Evolutionary conservation across 30 jellyfish, hydroid and myxozoan species (phyloP), one percentile per base, ranked within the genome.

Genomic region (Aurelia aurita): DNA sequence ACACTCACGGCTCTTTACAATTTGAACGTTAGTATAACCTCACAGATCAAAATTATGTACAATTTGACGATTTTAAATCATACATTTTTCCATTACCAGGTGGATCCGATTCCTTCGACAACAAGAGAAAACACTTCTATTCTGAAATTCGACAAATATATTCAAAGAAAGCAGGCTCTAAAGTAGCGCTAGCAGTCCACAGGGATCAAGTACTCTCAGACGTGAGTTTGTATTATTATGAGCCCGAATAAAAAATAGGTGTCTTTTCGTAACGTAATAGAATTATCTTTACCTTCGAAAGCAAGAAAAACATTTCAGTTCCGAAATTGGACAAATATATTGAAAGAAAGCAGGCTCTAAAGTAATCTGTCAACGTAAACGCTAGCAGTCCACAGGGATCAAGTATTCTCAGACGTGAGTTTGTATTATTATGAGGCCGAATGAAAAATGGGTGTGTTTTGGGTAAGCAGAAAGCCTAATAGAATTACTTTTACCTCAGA

Each of bases 91-190:
- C 51, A 39, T 77, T 27, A 11, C 20, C 39, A 92, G 98, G 98
- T 29, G 99, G 99, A 20, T 86, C 94, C 22, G 95, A 85, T 22
- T 25, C 89, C 16, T 95, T 95, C 69, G 97, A 95, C 39, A 86
- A 81, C 87, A 95, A 95, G 79, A 77, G 88, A 32, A 60, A 53
- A n/a, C 82, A 83, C 35, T 86, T 95, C 80, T 84, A 95, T 53
- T 43, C 93, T 6, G 96, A 79, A 59, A 64, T 95, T 66, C 65
- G 74, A 65, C 80, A 76, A 18, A 18, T 53, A 21, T 84, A 84
- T 66, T 23, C 69, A 5, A 60, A 53, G 22, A 86, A 77, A 43
- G 45, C 97, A 21, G 32, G 47, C 31, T 63, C 78, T 11, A 72
- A 31, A 1, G 70, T 70, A 9, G 32, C 88, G 16, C 53, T 95